Percentiles rank a stretch among this genome's conserved stretches.
Conservation (phyloP, 2,888 invertebrate species). For the Cheilosia scutellata region DNA sequence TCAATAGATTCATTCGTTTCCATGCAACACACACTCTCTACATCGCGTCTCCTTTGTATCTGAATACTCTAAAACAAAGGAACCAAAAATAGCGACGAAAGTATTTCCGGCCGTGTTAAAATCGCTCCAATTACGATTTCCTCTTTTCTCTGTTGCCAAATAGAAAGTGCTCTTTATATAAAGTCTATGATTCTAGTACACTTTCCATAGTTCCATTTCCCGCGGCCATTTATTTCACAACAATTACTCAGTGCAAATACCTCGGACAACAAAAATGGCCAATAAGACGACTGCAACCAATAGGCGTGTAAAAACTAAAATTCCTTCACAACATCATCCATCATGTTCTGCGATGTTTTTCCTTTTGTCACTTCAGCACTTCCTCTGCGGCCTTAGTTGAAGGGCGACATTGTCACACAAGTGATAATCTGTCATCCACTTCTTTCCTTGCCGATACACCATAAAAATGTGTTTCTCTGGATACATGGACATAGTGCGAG, state of each 20-base stretch:
- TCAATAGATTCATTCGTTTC: no score
- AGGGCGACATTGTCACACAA: conserved; percentile 58
- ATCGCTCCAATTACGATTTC: not conserved
- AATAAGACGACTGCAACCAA: not conserved
- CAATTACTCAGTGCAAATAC: not conserved
- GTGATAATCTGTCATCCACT: conserved; percentile 63
- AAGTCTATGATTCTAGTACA: not conserved
- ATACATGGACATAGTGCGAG: not conserved
- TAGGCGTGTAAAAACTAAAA: not conserved
- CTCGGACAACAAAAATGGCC: not conserved
- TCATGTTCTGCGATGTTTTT: conserved; percentile 48
- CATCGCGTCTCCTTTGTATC: no score
- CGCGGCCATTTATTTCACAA: not conserved
- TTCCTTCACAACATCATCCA: conserved; percentile 32
- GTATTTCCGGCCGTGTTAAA: no score
- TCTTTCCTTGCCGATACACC: conserved; percentile 4
- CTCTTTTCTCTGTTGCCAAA: not conserved
- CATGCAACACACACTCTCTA: no score
- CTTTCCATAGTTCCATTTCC: conserved; percentile 7
- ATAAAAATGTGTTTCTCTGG: conserved; percentile 14
- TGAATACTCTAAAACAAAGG: no score
- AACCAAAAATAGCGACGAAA: no score
- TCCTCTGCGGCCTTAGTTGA: conserved; percentile 6
- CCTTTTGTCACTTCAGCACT: conserved; percentile 23
- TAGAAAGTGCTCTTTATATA: not conserved